phyloP scores from a whole-genome alignment of 2,888 invertebrate species.

The Drosophila stalkeri region DNA sequence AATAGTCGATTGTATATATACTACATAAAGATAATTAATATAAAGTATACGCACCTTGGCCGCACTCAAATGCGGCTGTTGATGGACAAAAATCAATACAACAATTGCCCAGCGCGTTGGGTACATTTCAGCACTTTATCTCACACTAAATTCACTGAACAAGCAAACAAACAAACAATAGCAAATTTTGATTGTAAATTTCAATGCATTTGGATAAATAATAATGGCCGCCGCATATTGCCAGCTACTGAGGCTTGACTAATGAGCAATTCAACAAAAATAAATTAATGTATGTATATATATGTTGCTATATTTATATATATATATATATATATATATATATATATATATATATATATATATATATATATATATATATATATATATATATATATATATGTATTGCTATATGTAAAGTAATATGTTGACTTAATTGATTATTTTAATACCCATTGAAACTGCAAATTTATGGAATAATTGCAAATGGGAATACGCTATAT shows the following conservation, averaged over 20 bases:
- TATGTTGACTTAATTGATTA: conserved; percentile 1
- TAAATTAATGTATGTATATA: background rate
- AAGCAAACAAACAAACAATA: background rate
- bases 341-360: background rate
- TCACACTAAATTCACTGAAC: conserved; percentile 5
- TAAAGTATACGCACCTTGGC: conserved; percentile 59
- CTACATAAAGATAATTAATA: no score
- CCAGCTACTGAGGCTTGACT: conserved; percentile 44
- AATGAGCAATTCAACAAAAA: conserved; percentile 42
- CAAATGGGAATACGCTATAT: background rate
- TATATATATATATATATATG: background rate
- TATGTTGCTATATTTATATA: background rate
- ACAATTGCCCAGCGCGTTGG: background rate
- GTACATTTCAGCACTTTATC: conserved; percentile 9
- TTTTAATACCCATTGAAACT: background rate
- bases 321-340: background rate
- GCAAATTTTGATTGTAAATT: conserved; percentile 26
- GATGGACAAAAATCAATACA: background rate
- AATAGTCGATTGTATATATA: background rate
- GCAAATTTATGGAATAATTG: background rate
- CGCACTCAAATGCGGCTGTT: background rate
- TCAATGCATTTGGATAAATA: conserved; percentile 10
- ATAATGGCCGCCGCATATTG: conserved; percentile 1
- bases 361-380: background rate
- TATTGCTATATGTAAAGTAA: background rate